phyloP scores from a whole-genome alignment of 2,888 invertebrate genomes.

The Hydrotaea diabolus region DNA sequence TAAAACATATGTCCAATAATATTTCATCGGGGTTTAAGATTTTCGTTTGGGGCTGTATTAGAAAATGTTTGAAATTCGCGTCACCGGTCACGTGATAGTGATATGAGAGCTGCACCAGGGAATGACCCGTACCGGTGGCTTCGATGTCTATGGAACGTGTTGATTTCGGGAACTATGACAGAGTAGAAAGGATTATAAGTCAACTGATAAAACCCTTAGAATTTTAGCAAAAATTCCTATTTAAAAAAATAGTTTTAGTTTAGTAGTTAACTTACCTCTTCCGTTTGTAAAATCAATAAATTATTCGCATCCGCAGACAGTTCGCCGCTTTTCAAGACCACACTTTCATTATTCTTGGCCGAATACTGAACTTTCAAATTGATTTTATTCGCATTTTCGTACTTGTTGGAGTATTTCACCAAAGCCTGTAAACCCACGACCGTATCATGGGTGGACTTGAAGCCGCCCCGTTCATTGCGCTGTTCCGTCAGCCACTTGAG shows the following conservation, averaged over 20 bases:
- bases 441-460: conserved; percentile 88
- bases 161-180: conserved; percentile 3
- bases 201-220: too few relatives aligned
- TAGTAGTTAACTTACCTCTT: not conserved
- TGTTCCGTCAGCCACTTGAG: conserved; percentile 87
- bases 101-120: conserved; percentile 11
- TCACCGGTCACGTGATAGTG: not conserved
- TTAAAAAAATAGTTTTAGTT: too few relatives aligned
- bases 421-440: conserved; percentile 86
- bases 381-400: conserved; percentile 74
- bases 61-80: not conserved
- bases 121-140: conserved; percentile 5
- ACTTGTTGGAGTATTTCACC: conserved; percentile 83
- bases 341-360: not conserved
- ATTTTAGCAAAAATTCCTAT: too few relatives aligned
- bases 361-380: conserved; percentile 7
- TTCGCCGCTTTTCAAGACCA: not conserved
- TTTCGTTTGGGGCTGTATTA: not conserved
- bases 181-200: not conserved
- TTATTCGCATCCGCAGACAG: not conserved
- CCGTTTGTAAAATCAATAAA: conserved; percentile 3
- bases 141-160: conserved; percentile 15
- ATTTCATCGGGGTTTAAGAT: not conserved
- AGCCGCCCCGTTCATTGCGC: conserved; percentile 85
- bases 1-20: conserved; percentile 12